Base-by-base conservation (phyloP, 2,888 invertebrate genomes). In the Cabera pusaria region DNA sequence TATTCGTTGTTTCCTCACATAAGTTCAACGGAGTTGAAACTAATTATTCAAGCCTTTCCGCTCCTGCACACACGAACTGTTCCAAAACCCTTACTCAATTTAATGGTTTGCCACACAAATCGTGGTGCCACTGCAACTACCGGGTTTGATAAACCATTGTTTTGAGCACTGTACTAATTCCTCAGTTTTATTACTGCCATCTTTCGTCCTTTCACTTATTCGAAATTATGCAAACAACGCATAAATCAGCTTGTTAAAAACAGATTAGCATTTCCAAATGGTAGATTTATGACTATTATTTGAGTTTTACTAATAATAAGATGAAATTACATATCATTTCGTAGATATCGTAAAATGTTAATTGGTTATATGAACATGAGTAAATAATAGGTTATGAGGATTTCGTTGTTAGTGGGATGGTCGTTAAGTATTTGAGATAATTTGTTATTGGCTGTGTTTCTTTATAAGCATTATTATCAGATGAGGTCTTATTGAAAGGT, bases 121-220 rank as follows among this genome's bases (percentile, higher is more conserved):
- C 60, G 59, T 63, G n/a, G n/a, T n/a, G 60, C 39, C 40, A 21
- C 21, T 7, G 17, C 32, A 46, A 56, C 69, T 65, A 64, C 66
- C 70, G 64, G 66, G 68, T 67, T 60, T 52, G 57, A 59, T 61
- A 61, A 59, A 56, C 45, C 61, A 47, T 49, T 58, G 51, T 54
- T 55, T n/a, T n/a, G n/a, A n/a, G n/a, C n/a, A n/a, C 62, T 56
- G 51, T 56, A 61, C 49, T 63, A 61, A 66, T 66, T 45, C 66
- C 56, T 65, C 56, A 47, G 37, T 42, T 37, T 52, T 45, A 44
- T 56, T 56, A 52, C 29, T 31, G 34, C 38, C 58, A 59, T 64
- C 56, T 56, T 52, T 56, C 46, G 44, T 54, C 55, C 67, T 57
- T 65, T 66, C 63, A 59, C 61, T 49, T 36, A 37, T 19, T 26